Conservation (phyloP, 1,140 invertebrate species). For the Amyelois transitella region DNA sequence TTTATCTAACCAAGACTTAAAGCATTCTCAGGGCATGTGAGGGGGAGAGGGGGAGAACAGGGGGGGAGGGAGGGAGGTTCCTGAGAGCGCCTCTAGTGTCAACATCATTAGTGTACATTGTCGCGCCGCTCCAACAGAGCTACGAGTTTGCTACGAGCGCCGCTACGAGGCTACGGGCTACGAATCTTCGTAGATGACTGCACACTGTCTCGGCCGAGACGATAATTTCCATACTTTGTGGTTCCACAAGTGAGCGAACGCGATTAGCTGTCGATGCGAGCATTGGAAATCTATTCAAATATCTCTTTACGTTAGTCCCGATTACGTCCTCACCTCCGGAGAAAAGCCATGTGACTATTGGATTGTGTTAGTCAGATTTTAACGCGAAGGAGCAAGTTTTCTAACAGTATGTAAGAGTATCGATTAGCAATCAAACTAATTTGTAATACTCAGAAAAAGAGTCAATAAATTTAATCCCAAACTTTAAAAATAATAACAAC, state of each 20-base stretch:
- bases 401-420: no score
- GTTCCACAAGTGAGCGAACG: neutral
- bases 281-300: no score
- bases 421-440: no score
- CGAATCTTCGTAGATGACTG: slow-evolving; percentile 17
- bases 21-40: slow-evolving; percentile 1
- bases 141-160: no score
- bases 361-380: no score
- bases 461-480: no score
- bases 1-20: neutral
- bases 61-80: slow-evolving; percentile 11
- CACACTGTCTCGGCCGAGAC: slow-evolving; percentile 8
- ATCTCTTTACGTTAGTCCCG: no score
- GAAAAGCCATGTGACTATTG: no score
- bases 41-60: slow-evolving; percentile 10
- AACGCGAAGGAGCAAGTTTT: no score
- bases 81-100: slow-evolving; percentile 48
- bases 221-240: slow-evolving; percentile 3
- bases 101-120: slow-evolving; percentile 61
- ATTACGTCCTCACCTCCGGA: no score
- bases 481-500: neutral
- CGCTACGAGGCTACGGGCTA: slow-evolving; percentile 21
- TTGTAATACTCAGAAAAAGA: no score
- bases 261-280: no score
- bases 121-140: slow-evolving; percentile 20